phyloP scores from a whole-genome alignment of 1,140 invertebrate genomes.

The Hyphantria cunea region DNA sequence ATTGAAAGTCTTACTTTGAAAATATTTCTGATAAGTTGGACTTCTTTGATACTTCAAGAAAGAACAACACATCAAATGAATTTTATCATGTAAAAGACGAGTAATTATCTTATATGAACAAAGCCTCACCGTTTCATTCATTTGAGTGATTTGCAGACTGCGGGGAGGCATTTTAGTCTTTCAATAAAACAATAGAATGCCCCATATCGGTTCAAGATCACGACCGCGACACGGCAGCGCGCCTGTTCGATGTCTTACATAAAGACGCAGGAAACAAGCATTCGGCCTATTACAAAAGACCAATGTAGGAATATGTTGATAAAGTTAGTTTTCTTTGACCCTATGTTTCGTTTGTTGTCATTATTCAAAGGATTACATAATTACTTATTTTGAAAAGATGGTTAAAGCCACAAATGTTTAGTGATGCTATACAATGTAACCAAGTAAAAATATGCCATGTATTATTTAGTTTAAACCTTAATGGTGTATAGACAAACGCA shows the following conservation, averaged over 20 bases:
- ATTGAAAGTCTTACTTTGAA: too few relatives aligned
- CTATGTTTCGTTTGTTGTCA: slow-evolving; percentile 2
- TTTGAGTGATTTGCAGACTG: background rate
- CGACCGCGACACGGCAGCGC: slow-evolving; percentile 25
- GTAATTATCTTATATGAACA: too few relatives aligned
- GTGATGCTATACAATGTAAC: too few relatives aligned
- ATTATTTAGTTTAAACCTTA: too few relatives aligned
- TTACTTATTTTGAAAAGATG: background rate
- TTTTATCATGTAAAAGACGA: too few relatives aligned
- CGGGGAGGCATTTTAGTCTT: slow-evolving; percentile 34
- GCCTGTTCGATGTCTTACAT: slow-evolving; percentile 27
- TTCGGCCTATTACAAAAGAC: slow-evolving; percentile 20
- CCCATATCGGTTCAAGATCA: slow-evolving; percentile 54
- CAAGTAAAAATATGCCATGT: too few relatives aligned
- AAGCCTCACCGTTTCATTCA: too few relatives aligned
- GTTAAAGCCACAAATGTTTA: background rate
- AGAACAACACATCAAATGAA: too few relatives aligned
- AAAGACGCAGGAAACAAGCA: slow-evolving; percentile 25
- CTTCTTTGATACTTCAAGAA: too few relatives aligned
- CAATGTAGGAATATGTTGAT: slow-evolving; percentile 12
- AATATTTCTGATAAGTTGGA: too few relatives aligned
- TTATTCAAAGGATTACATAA: background rate
- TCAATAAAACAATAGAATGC: slow-evolving; percentile 42
- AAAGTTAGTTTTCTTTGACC: slow-evolving; percentile 11
- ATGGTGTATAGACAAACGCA: too few relatives aligned